A percentile compares a stretch with the other conserved stretches of the same genome.
Conservation (phyloP, 2,113 vertebrate species). For the Malurus cyaneus region DNA sequence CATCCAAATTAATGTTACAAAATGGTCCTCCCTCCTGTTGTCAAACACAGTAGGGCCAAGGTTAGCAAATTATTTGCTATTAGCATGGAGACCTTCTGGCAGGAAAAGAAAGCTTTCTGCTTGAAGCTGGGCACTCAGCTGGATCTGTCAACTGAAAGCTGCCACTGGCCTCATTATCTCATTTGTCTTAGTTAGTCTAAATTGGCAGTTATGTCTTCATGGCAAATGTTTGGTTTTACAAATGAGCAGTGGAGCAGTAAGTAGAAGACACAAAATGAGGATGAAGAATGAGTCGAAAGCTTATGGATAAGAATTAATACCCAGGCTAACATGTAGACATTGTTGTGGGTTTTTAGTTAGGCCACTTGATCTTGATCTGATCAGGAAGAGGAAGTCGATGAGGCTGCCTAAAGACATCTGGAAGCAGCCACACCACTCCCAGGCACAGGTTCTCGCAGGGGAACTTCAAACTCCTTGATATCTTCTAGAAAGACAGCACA, state of each 20-base stretch:
- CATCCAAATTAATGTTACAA: slow-evolving; percentile 76
- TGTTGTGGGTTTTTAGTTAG: not conserved
- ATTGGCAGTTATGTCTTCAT: slow-evolving; percentile 80
- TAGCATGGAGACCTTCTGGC: slow-evolving; percentile 81
- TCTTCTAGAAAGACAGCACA: not conserved
- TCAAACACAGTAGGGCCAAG: slow-evolving; percentile 70
- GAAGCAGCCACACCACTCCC: not conserved
- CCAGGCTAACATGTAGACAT: not conserved
- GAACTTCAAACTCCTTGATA: not conserved
- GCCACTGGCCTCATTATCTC: slow-evolving; percentile 77
- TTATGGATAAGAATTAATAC: not conserved
- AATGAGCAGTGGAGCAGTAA: slow-evolving; percentile 73
- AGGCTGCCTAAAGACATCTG: not conserved
- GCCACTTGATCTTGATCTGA: too few species aligned
- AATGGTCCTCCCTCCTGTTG: slow-evolving; percentile 70
- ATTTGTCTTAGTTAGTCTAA: slow-evolving; percentile 84
- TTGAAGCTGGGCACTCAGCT: slow-evolving; percentile 68
- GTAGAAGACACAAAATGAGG: slow-evolving; percentile 20
- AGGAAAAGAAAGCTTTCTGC: slow-evolving; percentile 68
- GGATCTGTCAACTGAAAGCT: slow-evolving; percentile 74
- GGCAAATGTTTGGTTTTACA: slow-evolving; percentile 81
- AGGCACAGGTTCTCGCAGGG: not conserved
- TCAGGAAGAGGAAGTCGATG: not conserved
- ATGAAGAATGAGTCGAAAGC: not conserved
- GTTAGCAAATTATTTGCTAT: slow-evolving; percentile 79